Evolutionary conservation across 1,140 invertebrate genomes (phyloP).

Genomic region (Anagrus nilaparvatae): DNA sequence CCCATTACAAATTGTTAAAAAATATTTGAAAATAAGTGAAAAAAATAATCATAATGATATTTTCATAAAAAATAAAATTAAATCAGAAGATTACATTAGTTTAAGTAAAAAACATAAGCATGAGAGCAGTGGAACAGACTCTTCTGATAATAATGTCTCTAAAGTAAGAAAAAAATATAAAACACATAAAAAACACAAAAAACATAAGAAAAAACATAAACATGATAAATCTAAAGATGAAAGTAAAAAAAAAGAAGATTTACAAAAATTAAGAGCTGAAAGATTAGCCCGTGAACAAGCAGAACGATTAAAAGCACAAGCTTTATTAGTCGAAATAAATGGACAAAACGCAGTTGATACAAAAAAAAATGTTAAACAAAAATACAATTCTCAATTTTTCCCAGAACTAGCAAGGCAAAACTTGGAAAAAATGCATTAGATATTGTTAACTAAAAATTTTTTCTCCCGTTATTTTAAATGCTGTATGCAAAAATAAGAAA

Average conservation of each 20-base stretch:
- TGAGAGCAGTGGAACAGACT: not conserved
- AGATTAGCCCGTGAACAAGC: conserved; percentile 66
- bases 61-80: not conserved
- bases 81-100: not conserved
- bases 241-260: conserved; percentile 35
- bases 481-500: no score
- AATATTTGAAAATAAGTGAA: conserved; percentile 39
- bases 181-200: conserved; percentile 28
- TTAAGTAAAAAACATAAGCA: not conserved
- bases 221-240: conserved; percentile 32
- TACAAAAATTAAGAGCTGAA: conserved; percentile 69
- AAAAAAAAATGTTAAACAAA: conserved; percentile 46
- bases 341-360: conserved; percentile 35
- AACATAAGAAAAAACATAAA: conserved; percentile 37
- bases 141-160: conserved; percentile 11
- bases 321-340: conserved; percentile 55
- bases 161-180: conserved; percentile 30
- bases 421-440: conserved; percentile 45
- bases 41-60: conserved; percentile 12
- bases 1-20: conserved; percentile 63
- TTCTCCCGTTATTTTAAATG: no score
- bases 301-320: conserved; percentile 62
- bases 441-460: no score
- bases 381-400: conserved; percentile 91
- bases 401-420: conserved; percentile 78